Conservation (phyloP, 2,797 vertebrate species). For the Neomorphus geoffroyi region DNA sequence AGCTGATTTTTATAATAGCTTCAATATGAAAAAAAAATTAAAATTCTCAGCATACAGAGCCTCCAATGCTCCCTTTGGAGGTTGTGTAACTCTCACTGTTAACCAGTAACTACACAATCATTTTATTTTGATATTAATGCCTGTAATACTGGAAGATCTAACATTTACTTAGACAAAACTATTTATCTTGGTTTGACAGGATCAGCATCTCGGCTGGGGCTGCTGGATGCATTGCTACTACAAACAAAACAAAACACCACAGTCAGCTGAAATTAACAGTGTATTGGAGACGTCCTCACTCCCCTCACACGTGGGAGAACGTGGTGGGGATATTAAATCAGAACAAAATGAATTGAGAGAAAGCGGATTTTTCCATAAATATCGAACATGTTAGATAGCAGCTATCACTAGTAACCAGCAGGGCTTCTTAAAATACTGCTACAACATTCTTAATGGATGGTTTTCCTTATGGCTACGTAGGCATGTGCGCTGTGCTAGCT, state of each 20-base stretch:
- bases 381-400: neutral
- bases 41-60: neutral
- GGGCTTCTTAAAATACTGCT: neutral
- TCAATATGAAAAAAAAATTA: neutral
- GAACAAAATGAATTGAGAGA: neutral
- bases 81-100: constrained; percentile 11
- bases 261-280: constrained; percentile 35
- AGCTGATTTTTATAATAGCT: constrained; percentile 48
- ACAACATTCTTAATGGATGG: neutral
- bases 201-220: constrained; percentile 47
- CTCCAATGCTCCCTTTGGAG: neutral
- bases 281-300: neutral
- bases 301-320: neutral
- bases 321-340: constrained; percentile 26
- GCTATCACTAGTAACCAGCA: constrained; percentile 19
- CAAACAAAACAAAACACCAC: constrained; percentile 23
- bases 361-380: constrained; percentile 20
- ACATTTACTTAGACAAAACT: constrained; percentile 2
- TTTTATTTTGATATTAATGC: neutral
- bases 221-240: constrained; percentile 21
- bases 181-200: constrained; percentile 43
- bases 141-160: neutral
- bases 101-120: neutral
- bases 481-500: constrained; percentile 8
- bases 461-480: constrained; percentile 42